phyloP scores from a whole-genome alignment of 2,797 vertebrate species.

The Melanotaenia maccullochi region DNA sequence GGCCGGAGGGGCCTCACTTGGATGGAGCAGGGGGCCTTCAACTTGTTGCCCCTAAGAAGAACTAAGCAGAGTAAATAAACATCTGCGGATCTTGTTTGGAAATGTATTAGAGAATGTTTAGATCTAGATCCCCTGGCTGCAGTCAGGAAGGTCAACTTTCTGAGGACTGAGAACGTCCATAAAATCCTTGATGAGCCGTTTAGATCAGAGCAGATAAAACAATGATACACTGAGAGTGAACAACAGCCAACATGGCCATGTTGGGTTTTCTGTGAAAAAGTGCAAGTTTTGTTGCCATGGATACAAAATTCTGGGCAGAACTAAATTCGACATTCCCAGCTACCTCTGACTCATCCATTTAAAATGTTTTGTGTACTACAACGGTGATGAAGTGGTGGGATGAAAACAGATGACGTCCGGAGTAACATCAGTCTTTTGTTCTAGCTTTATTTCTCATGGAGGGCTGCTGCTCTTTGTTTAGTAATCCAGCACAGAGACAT shows the following conservation, averaged over 20 bases:
- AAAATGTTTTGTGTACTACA: constrained; percentile 20
- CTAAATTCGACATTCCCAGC: constrained; percentile 11
- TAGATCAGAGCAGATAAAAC: constrained; percentile 6
- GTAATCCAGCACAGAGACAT: constrained; percentile 4
- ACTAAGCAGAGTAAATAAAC: constrained; percentile 75
- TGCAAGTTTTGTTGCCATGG: constrained; percentile 15
- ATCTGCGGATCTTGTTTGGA: constrained; percentile 77
- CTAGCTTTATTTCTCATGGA: constrained; percentile 47
- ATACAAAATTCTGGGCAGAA: constrained; percentile 25
- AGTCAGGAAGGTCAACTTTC: constrained; percentile 54
- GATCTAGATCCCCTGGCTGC: constrained; percentile 63
- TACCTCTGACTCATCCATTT: constrained; percentile 53
- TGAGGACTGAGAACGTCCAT: constrained; percentile 23
- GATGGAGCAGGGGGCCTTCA: constrained; percentile 38
- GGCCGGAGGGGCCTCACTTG: constrained; percentile 29
- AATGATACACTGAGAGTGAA: constrained; percentile 22
- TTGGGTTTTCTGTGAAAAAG: constrained; percentile 4
- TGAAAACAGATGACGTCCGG: constrained; percentile 35
- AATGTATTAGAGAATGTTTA: constrained; percentile 72
- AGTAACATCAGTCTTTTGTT: constrained; percentile 37
- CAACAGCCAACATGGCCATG: not conserved
- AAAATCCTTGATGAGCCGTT: constrained; percentile 11
- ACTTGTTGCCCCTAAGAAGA: constrained; percentile 51
- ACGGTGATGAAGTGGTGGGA: constrained; percentile 22
- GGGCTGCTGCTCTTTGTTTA: constrained; percentile 41